Evolutionary conservation across 2,113 vertebrate species (phyloP), one percentile per base, ranked within the genome.

Genomic region (Cichladusa arquata): DNA sequence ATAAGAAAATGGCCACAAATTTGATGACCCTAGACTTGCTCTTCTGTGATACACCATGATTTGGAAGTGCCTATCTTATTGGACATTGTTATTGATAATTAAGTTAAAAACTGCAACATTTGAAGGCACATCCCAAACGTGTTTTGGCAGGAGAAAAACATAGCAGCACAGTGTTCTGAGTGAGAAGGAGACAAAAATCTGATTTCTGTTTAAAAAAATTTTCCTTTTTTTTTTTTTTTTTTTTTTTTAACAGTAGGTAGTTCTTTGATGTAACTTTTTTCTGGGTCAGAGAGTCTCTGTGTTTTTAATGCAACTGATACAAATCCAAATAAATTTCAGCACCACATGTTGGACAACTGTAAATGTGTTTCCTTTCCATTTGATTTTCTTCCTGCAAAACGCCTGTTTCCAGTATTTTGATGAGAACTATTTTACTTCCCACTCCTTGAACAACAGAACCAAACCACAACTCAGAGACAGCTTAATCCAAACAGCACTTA

Each of bases 221-320:
- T 8, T 15, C 17, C 14, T 31, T 31, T 50, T 24, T 36, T 24
- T 29, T 48, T 50, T 23, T 48, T 18, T 17, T 33, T 23, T 7
- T 12, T 23, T 36, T 42, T 53, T 79, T 65, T 14, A 45, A 66
- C 11, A 76, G 15, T 16, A 47, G 7, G 3, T 58, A 69, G 28
- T 61, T 69, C 53, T 73, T 60, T 40, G 19, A 33, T 67, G 24
- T 78, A 93, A 96, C 11, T 95, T 93, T 88, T 93, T 96, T 64
- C 65, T 78, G 28, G 3, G 38, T 71, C 57, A 18, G 25, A 47
- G 3, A 40, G 34, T 29, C 24, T 60, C 81, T 88, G 17, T 80
- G 40, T 73, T 82, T 86, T 60, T 83, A 91, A 93, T 34, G 24
- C 44, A 88, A 81, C 24, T 70, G 56, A 86, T 48, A 47, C 4